Conservation (phyloP, 2,113 vertebrate genomes). For the Actinemys pallida region DNA sequence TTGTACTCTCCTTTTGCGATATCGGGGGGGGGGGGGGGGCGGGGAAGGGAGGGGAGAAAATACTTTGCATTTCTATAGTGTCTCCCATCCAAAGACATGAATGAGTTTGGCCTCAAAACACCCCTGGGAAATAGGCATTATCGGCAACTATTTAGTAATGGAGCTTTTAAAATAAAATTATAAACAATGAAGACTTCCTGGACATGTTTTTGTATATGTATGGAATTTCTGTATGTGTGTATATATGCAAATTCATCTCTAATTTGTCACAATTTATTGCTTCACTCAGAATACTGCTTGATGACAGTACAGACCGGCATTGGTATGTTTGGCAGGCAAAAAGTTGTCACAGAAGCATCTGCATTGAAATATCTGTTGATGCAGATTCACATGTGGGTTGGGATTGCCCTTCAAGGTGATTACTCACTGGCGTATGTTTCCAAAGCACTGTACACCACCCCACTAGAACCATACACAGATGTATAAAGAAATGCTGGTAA, state of each 20-base stretch:
- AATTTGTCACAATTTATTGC: not conserved
- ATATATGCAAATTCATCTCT: not conserved
- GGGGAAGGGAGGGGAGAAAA: not conserved
- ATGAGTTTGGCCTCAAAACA: not conserved
- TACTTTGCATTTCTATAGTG: not conserved
- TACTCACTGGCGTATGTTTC: not conserved
- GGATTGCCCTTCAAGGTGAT: not conserved
- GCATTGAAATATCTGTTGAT: not conserved
- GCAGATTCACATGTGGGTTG: not conserved
- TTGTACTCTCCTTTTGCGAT: not conserved
- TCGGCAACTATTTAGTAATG: not conserved
- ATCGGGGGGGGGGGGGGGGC: not conserved
- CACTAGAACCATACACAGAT: not conserved
- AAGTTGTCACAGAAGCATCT: not conserved
- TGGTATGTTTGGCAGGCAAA: not conserved
- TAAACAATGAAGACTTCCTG: not conserved
- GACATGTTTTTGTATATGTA: too few relatives aligned
- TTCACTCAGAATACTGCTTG: not conserved
- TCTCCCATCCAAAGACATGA: not conserved
- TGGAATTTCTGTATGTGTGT: too few relatives aligned
- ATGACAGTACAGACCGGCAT: not conserved
- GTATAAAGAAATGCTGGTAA: not conserved
- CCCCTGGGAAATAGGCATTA: not conserved
- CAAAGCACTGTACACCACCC: not conserved
- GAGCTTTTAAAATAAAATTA: not conserved